Percentiles rank a stretch among this genome's conserved stretches.
phyloP scores from a whole-genome alignment of 2,113 vertebrate genomes.

The Pontoporia blainvillei region DNA sequence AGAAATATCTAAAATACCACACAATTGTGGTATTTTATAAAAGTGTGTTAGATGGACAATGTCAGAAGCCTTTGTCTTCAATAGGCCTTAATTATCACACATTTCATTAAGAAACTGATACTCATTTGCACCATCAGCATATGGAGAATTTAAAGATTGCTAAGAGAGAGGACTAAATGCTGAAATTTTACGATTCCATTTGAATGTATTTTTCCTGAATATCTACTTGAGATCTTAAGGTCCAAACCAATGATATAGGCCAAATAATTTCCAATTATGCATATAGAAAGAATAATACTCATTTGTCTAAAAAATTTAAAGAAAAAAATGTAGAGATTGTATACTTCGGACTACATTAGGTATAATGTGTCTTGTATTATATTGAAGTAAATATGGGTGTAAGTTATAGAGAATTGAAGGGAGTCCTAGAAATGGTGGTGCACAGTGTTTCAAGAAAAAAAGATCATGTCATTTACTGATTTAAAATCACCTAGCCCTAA shows the following conservation, averaged over 20 bases:
- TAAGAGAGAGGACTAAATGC: neutral
- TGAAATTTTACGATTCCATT: neutral
- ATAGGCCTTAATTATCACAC: neutral
- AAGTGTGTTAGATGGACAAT: neutral
- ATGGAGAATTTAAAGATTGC: neutral
- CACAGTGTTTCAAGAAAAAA: neutral
- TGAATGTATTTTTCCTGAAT: neutral
- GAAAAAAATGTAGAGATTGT: neutral
- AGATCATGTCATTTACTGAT: neutral
- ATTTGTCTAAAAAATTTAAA: neutral
- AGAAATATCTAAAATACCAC: neutral
- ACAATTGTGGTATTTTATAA: neutral
- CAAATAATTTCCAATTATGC: neutral
- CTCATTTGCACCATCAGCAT: neutral
- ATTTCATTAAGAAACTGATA: neutral
- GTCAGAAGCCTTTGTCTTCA: neutral
- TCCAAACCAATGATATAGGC: neutral
- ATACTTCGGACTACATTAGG: neutral
- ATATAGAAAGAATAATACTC: neutral
- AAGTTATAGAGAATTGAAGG: neutral
- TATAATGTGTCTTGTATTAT: neutral
- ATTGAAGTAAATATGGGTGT: neutral
- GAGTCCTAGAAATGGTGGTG: neutral
- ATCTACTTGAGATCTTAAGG: neutral
- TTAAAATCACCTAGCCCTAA: conserved; percentile 25